Percentiles rank a stretch among this genome's conserved stretches.
These are phyloP conservation scores for Pyrocoelia pectoralis DNA, from an alignment of 2,888 invertebrate genomes.

Conservation along the genomic window DNA sequence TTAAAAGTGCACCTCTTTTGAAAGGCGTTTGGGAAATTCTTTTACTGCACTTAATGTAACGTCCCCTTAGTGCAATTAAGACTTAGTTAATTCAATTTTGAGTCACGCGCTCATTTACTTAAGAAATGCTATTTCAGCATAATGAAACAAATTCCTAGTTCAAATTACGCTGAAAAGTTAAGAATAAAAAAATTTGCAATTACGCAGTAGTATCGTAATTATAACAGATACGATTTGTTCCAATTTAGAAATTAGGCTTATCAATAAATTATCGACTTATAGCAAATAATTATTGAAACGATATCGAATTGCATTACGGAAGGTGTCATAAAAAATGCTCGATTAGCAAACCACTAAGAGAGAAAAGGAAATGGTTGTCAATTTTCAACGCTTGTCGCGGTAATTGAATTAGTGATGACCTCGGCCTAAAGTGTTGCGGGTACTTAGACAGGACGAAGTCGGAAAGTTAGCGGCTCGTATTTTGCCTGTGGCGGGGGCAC, in stretches of 20 bases:
- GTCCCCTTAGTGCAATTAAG: not conserved
- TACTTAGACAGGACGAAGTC: slow-evolving; percentile 29
- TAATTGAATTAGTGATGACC: slow-evolving; percentile 37
- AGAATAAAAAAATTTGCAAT: slow-evolving; percentile 2
- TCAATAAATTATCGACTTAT: slow-evolving; percentile 6
- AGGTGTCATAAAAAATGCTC: slow-evolving; percentile 22
- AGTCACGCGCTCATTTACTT: not conserved
- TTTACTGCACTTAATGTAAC: no score
- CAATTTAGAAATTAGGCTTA: slow-evolving; percentile 7
- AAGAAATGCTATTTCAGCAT: not conserved
- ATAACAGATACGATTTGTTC: slow-evolving; percentile 4
- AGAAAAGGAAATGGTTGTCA: slow-evolving; percentile 35
- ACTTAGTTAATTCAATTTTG: not conserved
- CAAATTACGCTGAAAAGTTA: slow-evolving; percentile 12
- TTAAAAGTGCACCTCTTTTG: not conserved
- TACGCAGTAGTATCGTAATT: not conserved
- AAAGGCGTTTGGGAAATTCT: no score
- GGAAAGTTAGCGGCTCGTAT: slow-evolving; percentile 35
- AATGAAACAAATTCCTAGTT: slow-evolving; percentile 1
- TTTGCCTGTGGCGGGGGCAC: slow-evolving; percentile 47
- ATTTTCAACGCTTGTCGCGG: slow-evolving; percentile 31
- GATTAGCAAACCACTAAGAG: slow-evolving; percentile 29
- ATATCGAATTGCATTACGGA: slow-evolving; percentile 18
- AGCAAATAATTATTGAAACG: not conserved
- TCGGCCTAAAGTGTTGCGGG: slow-evolving; percentile 30